Evolutionary conservation across 2,113 vertebrate genomes (phyloP).

Genomic region (Nestor notabilis): DNA sequence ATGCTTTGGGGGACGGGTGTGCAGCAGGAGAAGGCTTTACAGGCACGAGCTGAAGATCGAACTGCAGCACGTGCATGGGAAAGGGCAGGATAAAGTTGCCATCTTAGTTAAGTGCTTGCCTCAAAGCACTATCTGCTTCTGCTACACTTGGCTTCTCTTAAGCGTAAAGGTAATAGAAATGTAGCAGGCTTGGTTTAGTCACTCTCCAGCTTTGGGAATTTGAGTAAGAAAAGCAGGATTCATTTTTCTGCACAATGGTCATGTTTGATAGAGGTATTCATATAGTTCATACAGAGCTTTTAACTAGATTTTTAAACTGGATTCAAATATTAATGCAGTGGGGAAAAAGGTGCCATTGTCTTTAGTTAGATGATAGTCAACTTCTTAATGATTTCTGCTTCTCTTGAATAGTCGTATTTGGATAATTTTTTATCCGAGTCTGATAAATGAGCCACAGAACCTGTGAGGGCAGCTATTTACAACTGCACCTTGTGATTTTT

Average conservation of each 20-base stretch:
- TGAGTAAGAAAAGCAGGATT: neutral
- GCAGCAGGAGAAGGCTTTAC: neutral
- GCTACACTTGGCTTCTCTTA: neutral
- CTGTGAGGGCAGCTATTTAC: neutral
- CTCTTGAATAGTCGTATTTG: neutral
- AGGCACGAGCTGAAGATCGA: neutral
- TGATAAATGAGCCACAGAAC: neutral
- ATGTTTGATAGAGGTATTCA: neutral
- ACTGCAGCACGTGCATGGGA: neutral
- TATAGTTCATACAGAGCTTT: neutral
- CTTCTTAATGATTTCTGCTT: neutral
- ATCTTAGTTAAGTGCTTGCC: neutral
- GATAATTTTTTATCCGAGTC: neutral
- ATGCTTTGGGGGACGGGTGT: neutral
- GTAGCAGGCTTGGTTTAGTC: neutral
- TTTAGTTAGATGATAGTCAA: neutral
- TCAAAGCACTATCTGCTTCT: neutral
- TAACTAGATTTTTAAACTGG: neutral
- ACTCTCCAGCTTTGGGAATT: neutral
- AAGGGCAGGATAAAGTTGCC: neutral
- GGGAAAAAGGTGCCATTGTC: neutral
- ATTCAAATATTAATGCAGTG: neutral
- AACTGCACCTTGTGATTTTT: neutral
- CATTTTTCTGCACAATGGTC: neutral
- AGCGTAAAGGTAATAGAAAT: neutral